Conservation (phyloP, 2,888 invertebrate species). For the Caradrina clavipalpis region DNA sequence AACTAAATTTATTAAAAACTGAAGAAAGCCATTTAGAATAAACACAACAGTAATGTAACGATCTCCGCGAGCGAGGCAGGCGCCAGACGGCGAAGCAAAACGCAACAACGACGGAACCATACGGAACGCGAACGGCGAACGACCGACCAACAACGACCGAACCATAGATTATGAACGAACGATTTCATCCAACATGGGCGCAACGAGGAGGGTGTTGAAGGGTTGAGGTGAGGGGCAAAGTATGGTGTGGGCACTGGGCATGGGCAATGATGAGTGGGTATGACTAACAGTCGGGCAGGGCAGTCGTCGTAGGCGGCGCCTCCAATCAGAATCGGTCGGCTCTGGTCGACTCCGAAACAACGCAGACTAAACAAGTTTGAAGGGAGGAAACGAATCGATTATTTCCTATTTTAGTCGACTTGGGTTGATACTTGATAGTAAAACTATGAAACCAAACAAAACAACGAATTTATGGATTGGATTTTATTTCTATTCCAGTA, state of each 20-base stretch:
- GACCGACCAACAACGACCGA: constrained; percentile 20
- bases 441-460: too few species aligned
- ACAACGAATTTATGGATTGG: too few species aligned
- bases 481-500: too few species aligned
- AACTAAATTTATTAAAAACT: constrained; percentile 54
- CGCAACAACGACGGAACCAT: constrained; percentile 47
- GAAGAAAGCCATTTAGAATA: constrained; percentile 69
- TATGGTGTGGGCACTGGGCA: constrained; percentile 11
- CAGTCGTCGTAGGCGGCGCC: not conserved
- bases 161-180: constrained; percentile 14
- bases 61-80: constrained; percentile 70
- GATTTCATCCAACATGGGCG: constrained; percentile 38
- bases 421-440: not conserved
- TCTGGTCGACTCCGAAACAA: not conserved
- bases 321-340: constrained; percentile 20
- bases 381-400: too few species aligned
- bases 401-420: constrained; percentile 24
- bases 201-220: constrained; percentile 29
- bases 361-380: too few species aligned
- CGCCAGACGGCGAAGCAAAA: constrained; percentile 71
- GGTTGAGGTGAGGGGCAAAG: constrained; percentile 33
- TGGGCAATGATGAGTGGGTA: constrained; percentile 1
- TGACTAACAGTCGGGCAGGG: not conserved
- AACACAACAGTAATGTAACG: constrained; percentile 73
- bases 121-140: constrained; percentile 23